phyloP scores from a whole-genome alignment of 2,888 invertebrate genomes.

The Cephonodes hylas region DNA sequence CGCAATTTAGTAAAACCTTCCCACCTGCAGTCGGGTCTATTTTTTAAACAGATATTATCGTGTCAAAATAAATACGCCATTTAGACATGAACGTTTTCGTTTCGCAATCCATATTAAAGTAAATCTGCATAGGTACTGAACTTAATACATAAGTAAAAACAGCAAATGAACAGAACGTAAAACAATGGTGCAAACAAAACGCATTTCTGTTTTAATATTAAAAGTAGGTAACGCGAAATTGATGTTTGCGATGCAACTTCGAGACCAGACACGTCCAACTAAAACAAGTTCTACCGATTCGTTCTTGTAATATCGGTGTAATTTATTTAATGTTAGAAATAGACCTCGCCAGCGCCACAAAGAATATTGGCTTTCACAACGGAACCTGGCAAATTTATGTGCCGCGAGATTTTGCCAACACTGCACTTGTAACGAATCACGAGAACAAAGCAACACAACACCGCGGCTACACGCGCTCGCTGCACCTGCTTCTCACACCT shows the following conservation, averaged over 20 bases:
- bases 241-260: constrained; percentile 65
- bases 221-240: constrained; percentile 53
- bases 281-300: constrained; percentile 73
- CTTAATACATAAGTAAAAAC: not conserved
- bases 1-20: not conserved
- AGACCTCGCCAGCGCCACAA: constrained; percentile 73
- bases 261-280: constrained; percentile 64
- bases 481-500: not conserved
- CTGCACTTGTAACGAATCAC: constrained; percentile 52
- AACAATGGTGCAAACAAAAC: constrained; percentile 22
- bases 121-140: not conserved
- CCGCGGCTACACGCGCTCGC: constrained; percentile 28
- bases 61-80: not conserved
- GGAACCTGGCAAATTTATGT: constrained; percentile 77
- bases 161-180: constrained; percentile 8
- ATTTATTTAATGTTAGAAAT: constrained; percentile 81
- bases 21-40: not conserved
- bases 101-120: not conserved
- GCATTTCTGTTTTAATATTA: constrained; percentile 32
- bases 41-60: constrained; percentile 6
- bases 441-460: constrained; percentile 59
- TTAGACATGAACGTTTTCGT: not conserved
- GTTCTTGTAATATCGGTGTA: constrained; percentile 78
- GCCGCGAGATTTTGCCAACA: constrained; percentile 69
- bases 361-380: constrained; percentile 81